These are phyloP conservation scores for Bradypodion pumilum DNA, from an alignment of 2,797 vertebrate species.

Conservation along the genomic window DNA sequence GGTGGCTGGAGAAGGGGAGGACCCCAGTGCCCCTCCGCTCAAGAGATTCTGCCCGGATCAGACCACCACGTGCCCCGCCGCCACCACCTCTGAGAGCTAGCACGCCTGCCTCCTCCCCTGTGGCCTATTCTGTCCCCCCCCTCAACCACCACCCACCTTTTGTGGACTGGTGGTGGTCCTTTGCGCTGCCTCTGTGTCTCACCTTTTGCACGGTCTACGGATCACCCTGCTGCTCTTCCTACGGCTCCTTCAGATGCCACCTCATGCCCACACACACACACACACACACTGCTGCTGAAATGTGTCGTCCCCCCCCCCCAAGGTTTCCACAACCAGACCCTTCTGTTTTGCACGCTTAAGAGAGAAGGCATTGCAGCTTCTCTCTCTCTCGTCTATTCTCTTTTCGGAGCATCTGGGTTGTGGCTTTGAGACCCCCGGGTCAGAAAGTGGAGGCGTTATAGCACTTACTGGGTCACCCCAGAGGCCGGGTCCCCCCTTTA, in stretches of 20 bases:
- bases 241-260: constrained; percentile 25
- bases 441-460: background rate
- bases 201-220: constrained; percentile 5
- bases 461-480: background rate
- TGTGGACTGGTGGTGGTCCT: background rate
- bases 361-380: background rate
- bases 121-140: background rate
- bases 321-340: background rate
- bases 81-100: constrained; percentile 84
- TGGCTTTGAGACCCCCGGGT: background rate
- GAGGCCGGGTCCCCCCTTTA: background rate
- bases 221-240: constrained; percentile 7
- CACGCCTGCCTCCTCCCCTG: constrained; percentile 38
- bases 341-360: background rate
- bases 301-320: background rate
- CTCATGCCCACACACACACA: background rate
- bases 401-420: background rate
- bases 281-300: background rate
- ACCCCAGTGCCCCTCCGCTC: constrained; percentile 87
- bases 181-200: background rate
- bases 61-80: constrained; percentile 77
- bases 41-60: constrained; percentile 94
- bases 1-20: constrained; percentile 83
- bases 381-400: background rate
- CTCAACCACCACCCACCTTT: background rate